These are phyloP conservation scores for Ochropacha duplaris DNA, from an alignment of 2,888 invertebrate species.

Conservation along the genomic window DNA sequence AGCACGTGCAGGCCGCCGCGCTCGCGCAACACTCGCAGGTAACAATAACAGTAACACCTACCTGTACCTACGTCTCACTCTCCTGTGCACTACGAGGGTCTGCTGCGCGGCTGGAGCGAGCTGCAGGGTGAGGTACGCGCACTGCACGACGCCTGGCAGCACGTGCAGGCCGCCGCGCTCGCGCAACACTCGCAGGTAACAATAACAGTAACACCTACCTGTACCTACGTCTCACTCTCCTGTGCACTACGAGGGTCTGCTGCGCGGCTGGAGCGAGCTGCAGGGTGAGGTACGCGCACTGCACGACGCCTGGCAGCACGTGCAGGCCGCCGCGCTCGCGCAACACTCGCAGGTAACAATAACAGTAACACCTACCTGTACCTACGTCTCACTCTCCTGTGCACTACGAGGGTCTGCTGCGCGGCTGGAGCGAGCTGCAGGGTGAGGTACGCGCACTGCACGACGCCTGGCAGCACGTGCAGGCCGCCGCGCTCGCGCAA, in stretches of 20 bases:
- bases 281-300: slow-evolving; percentile 87
- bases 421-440: slow-evolving; percentile 86
- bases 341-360: slow-evolving; percentile 45
- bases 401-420: slow-evolving; percentile 78
- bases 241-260: slow-evolving; percentile 72
- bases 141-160: slow-evolving; percentile 84
- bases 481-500: slow-evolving; percentile 54
- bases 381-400: background rate
- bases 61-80: background rate
- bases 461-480: slow-evolving; percentile 84
- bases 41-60: background rate
- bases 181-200: slow-evolving; percentile 48
- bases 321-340: slow-evolving; percentile 72
- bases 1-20: slow-evolving; percentile 82
- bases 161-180: slow-evolving; percentile 79
- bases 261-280: slow-evolving; percentile 85
- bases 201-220: too few species aligned
- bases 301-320: slow-evolving; percentile 84
- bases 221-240: background rate
- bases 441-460: slow-evolving; percentile 87
- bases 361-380: too few species aligned
- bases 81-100: too few species aligned
- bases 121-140: slow-evolving; percentile 87
- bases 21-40: slow-evolving; percentile 47
- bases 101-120: slow-evolving; percentile 85